A percentile compares a stretch with the other conserved stretches of the same genome.
phyloP scores from a whole-genome alignment of 2,797 vertebrate genomes.

The Dromococcyx pavoninus region DNA sequence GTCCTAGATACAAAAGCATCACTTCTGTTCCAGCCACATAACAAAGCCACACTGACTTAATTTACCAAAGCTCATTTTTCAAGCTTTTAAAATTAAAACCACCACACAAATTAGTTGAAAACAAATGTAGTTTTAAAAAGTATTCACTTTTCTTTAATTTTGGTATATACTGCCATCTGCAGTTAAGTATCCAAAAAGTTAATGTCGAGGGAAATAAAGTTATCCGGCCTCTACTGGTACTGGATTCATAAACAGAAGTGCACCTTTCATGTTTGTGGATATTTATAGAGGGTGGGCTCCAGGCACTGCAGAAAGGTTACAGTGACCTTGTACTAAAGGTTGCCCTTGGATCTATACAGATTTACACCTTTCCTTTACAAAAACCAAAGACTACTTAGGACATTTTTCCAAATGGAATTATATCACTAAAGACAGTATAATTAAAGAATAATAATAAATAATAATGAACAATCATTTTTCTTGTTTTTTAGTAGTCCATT shows the following conservation, averaged over 20 bases:
- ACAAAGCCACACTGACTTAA: background rate
- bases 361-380: background rate
- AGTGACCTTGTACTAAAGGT: background rate
- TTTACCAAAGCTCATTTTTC: background rate
- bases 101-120: background rate
- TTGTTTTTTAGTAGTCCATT: background rate
- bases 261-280: background rate
- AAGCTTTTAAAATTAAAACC: background rate
- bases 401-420: background rate
- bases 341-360: background rate
- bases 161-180: slow-evolving; percentile 14
- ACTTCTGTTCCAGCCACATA: background rate
- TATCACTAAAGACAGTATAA: background rate
- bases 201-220: background rate
- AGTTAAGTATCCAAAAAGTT: background rate
- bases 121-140: background rate
- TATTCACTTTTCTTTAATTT: background rate
- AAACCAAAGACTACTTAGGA: background rate
- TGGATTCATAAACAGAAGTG: background rate
- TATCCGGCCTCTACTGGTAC: background rate
- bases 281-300: background rate
- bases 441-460: background rate
- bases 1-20: background rate
- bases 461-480: background rate
- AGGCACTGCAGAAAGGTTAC: background rate